Base-by-base conservation (phyloP, 2,888 invertebrate genomes). In the Formica aserva region DNA sequence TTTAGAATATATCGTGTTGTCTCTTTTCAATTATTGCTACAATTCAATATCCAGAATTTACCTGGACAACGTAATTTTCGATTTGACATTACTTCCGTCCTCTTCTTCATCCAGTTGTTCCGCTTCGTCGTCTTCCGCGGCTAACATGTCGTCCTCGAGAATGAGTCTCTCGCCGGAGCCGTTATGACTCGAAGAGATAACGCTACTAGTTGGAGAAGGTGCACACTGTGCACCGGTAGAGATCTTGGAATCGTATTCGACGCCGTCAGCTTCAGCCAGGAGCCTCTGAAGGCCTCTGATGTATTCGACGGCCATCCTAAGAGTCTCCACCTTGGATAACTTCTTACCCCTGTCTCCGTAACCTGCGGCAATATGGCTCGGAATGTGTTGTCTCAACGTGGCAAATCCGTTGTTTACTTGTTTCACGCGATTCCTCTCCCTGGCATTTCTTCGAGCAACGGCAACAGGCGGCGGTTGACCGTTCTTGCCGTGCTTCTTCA, bases 341-440 rank as follows among this genome's bases (percentile, higher is more conserved):
- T 98, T 98, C 92, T 98, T 98, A 35, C 97, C 97, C 87, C 97
- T 95, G 71, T 94, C 94, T 26, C 97, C 97, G 62, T 96, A 96
- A 82, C 96, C 97, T 8, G 96, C 96, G 0, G 97, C 97, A 0
- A 98, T 97, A 93, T 97, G 97, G 78, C 97, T 97, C 0, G 98
- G 98, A 88, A 98, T 98, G 93, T 98, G 98, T 91, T 98, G 97
- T 29, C 98, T 96, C 1, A 98, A 95, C n/a, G 97, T 97, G 0
- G 98, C 98, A 94, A 98, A 98, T 26, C 98, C 98, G 92, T 98
- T 97, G 95, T 98, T 98, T 38, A 98, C 98, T 96, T 98, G 98
- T 91, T 98, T 98, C 13, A 98, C 98, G 85, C 99, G 96, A 95
- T 98, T 98, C 29, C 99, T 95, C 96, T 99, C 99, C 76, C 99